phyloP scores from a whole-genome alignment of 2,888 invertebrate species.

The Mythimna ferrago region DNA sequence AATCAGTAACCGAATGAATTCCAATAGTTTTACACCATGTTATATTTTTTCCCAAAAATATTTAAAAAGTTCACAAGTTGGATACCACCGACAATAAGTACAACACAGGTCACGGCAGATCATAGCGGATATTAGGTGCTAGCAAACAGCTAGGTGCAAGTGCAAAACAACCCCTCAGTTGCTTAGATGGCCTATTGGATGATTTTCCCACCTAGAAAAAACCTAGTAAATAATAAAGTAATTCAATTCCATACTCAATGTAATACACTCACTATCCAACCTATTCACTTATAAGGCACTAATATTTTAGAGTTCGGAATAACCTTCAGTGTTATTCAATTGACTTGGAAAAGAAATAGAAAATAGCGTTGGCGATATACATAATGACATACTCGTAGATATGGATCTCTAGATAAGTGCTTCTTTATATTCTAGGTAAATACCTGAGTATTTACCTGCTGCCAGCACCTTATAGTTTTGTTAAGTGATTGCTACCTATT shows the following conservation, averaged over 20 bases:
- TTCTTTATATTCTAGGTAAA: background rate
- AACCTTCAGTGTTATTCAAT: slow-evolving; percentile 21
- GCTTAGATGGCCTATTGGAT: too few species aligned
- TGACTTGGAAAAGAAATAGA: background rate
- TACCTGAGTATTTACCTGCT: too few species aligned
- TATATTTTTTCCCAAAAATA: too few species aligned
- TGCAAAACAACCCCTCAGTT: too few species aligned
- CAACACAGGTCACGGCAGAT: too few species aligned
- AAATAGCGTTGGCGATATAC: background rate
- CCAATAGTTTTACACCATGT: too few species aligned
- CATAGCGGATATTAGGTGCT: too few species aligned
- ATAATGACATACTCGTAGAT: slow-evolving; percentile 8
- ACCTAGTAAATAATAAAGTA: background rate
- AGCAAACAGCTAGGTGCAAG: too few species aligned
- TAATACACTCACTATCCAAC: slow-evolving; percentile 22
- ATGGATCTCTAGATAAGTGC: background rate
- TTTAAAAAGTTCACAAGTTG: too few species aligned
- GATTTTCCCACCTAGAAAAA: background rate
- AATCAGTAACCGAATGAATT: too few species aligned
- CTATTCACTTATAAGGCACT: slow-evolving; percentile 4
- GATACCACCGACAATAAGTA: too few species aligned
- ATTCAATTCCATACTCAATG: slow-evolving; percentile 22
- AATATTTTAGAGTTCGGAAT: slow-evolving; percentile 24
- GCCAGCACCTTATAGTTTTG: background rate
- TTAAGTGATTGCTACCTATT: background rate